Conservation (phyloP, 2,113 vertebrate species). For the Chinchilla lanigera region DNA sequence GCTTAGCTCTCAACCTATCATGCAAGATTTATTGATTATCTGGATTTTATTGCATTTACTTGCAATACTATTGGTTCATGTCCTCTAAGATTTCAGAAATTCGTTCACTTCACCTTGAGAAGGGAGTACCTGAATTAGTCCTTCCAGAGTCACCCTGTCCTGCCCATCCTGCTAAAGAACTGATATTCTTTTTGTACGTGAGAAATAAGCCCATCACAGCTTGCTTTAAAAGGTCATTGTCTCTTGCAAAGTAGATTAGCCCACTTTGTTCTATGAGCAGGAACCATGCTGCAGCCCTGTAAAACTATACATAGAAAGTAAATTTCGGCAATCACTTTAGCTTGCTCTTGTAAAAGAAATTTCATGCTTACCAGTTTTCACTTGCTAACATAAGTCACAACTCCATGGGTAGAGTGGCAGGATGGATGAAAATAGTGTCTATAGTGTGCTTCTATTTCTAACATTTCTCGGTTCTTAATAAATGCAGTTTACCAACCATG, state of each 20-base stretch:
- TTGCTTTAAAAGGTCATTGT: slow-evolving; percentile 75
- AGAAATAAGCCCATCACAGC: slow-evolving; percentile 45
- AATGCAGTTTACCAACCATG: not conserved
- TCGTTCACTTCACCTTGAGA: slow-evolving; percentile 56
- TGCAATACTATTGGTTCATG: not conserved
- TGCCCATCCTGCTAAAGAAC: slow-evolving; percentile 27
- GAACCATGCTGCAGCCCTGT: not conserved
- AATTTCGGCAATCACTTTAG: slow-evolving; percentile 36
- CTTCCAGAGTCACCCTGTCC: slow-evolving; percentile 50
- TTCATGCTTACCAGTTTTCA: not conserved
- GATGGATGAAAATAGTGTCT: not conserved
- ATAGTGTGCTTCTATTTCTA: not conserved
- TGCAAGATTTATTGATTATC: slow-evolving; percentile 1
- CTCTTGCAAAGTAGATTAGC: slow-evolving; percentile 68
- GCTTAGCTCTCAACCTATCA: slow-evolving; percentile 5
- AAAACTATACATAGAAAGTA: slow-evolving; percentile 30
- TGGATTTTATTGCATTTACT: slow-evolving; percentile 15
- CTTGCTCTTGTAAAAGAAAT: slow-evolving; percentile 60
- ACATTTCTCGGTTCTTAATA: not conserved
- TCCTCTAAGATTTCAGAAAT: slow-evolving; percentile 40
- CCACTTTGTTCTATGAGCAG: slow-evolving; percentile 57
- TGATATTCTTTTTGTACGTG: slow-evolving; percentile 1
- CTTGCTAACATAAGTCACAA: slow-evolving; percentile 48
- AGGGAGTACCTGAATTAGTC: not conserved
- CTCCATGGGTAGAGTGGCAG: not conserved